Conservation (phyloP, 1,140 invertebrate genomes). For the Daktulosphaira vitifoliae region DNA sequence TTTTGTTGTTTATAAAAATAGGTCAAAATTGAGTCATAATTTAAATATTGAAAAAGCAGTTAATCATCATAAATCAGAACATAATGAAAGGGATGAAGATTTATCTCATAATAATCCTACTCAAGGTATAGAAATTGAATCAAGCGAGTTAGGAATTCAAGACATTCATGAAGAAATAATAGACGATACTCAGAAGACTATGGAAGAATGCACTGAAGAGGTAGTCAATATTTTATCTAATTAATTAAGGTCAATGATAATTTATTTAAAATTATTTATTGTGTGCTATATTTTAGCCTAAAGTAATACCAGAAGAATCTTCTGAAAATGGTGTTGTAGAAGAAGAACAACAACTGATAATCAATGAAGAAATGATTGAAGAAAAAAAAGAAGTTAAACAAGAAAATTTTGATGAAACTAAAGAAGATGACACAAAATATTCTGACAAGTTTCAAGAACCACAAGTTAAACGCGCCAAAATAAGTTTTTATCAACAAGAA, state of each 20-base stretch:
- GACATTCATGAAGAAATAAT: constrained; percentile 31
- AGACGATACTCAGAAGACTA: constrained; percentile 13
- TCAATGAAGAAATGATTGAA: constrained; percentile 10
- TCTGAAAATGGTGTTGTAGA: constrained; percentile 5
- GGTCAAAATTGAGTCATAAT: constrained; percentile 22
- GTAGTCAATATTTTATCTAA: neutral
- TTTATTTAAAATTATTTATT: too few relatives aligned
- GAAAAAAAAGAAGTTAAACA: neutral
- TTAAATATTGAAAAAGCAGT: constrained; percentile 27
- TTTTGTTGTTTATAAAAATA: neutral
- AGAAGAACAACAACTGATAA: neutral
- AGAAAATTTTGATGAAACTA: constrained; percentile 15
- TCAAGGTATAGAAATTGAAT: constrained; percentile 29
- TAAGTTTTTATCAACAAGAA: constrained; percentile 29
- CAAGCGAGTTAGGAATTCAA: constrained; percentile 22
- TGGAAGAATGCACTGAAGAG: constrained; percentile 4
- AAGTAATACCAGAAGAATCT: constrained; percentile 8
- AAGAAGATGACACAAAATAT: constrained; percentile 22
- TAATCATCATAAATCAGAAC: constrained; percentile 9
- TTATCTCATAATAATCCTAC: constrained; percentile 31
- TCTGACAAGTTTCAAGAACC: constrained; percentile 29
- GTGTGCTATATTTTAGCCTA: neutral
- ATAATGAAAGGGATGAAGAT: constrained; percentile 10
- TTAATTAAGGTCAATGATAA: too few relatives aligned
- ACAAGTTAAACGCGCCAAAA: constrained; percentile 28